These are phyloP conservation scores for Leptobrachium leishanense DNA, from an alignment of 2,113 vertebrate species.

Conservation along the genomic window DNA sequence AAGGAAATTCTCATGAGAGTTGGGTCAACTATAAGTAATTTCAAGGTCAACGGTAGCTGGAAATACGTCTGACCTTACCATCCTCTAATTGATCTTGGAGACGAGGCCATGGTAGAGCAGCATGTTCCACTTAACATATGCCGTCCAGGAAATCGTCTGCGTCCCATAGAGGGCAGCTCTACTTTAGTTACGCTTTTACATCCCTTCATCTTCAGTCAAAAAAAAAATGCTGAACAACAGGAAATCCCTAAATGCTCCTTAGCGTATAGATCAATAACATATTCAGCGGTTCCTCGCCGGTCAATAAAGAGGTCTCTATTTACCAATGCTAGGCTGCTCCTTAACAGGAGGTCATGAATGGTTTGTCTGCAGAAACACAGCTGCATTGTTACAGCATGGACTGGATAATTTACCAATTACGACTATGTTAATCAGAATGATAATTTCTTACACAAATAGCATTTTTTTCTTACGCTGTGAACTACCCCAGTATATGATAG, in stretches of 20 bases:
- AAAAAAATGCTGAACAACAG: constrained; percentile 25
- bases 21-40: neutral
- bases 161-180: neutral
- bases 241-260: constrained; percentile 42
- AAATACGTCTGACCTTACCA: neutral
- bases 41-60: constrained; percentile 3
- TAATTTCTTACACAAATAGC: no score
- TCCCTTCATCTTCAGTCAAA: constrained; percentile 7
- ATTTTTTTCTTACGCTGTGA: no score
- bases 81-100: neutral
- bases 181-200: constrained; percentile 22
- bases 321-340: neutral
- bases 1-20: no score
- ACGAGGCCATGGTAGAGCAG: neutral
- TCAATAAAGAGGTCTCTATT: constrained; percentile 19
- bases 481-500: no score
- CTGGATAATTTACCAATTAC: no score
- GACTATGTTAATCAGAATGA: no score
- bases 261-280: constrained; percentile 35
- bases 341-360: neutral
- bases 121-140: neutral
- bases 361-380: neutral
- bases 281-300: constrained; percentile 25
- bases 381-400: neutral
- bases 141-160: neutral